Percentiles rank a stretch among this genome's conserved stretches.
Conservation (phyloP, 1,140 invertebrate genomes). For the Danaus melanippus region DNA sequence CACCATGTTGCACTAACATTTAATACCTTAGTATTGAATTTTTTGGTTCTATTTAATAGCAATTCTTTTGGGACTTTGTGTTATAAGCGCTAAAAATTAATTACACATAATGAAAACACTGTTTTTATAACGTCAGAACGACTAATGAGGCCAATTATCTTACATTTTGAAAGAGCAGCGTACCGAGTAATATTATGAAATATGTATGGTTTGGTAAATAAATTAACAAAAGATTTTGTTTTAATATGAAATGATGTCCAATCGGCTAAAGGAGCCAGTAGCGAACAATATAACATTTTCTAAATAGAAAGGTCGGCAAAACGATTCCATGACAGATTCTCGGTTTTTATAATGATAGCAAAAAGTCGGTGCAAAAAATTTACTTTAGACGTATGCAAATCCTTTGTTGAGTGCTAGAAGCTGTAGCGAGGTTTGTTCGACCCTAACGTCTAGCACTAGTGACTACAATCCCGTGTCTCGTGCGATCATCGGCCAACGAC, state of each 20-base stretch:
- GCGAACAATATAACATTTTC: constrained; percentile 2
- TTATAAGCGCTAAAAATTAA: no score
- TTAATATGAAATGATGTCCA: background rate
- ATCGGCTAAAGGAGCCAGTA: constrained; percentile 4
- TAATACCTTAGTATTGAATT: no score
- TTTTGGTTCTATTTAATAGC: no score
- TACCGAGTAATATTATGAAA: no score
- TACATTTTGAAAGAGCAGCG: no score
- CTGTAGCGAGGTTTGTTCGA: background rate
- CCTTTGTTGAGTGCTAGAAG: constrained; percentile 22
- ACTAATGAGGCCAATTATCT: no score
- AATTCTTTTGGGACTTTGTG: no score
- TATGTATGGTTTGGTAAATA: no score
- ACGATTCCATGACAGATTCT: constrained; percentile 34
- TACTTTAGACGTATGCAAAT: constrained; percentile 33
- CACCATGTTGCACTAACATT: no score
- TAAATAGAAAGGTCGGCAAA: constrained; percentile 7
- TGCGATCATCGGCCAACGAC: background rate
- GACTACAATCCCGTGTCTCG: background rate
- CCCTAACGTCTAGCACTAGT: background rate
- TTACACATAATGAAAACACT: no score
- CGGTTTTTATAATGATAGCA: constrained; percentile 26
- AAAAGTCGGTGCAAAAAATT: constrained; percentile 34
- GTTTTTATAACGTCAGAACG: no score
- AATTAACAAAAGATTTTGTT: no score